Evolutionary conservation across 2,113 vertebrate species (phyloP).

Genomic region (Bujurquina vittata): DNA sequence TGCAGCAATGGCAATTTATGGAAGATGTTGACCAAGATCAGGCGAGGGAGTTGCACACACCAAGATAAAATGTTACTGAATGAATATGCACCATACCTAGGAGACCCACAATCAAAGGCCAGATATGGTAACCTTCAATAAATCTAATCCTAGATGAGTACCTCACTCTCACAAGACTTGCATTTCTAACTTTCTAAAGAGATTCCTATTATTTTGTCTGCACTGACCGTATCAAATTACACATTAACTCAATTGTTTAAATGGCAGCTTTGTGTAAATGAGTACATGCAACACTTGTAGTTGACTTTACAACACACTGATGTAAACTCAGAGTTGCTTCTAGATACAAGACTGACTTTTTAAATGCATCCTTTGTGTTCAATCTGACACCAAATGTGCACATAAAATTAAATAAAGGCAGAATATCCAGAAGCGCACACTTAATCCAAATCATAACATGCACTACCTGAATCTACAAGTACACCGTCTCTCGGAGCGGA

Average conservation of each 20-base stretch:
- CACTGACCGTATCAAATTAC: slow-evolving; percentile 8
- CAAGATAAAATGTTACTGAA: neutral
- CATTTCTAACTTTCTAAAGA: neutral
- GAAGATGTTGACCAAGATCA: neutral
- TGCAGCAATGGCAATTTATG: neutral
- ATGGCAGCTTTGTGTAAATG: neutral
- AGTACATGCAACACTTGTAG: neutral
- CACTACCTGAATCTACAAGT: neutral
- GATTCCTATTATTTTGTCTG: slow-evolving; percentile 9
- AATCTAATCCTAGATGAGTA: neutral
- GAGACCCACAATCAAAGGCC: too few species aligned
- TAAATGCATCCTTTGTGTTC: neutral
- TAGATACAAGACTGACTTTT: neutral
- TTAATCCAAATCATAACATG: slow-evolving; percentile 15
- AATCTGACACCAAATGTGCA: neutral
- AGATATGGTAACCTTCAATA: neutral
- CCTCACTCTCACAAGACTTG: neutral
- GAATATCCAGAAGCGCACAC: neutral
- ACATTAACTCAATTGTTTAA: slow-evolving; percentile 12
- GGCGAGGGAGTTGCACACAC: neutral
- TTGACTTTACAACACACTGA: neutral
- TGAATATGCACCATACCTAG: neutral
- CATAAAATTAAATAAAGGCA: neutral
- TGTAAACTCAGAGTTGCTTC: neutral
- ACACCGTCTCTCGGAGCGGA: neutral